Evolutionary conservation across 1,140 invertebrate genomes (phyloP).

Genomic region (Oppia nitens): DNA sequence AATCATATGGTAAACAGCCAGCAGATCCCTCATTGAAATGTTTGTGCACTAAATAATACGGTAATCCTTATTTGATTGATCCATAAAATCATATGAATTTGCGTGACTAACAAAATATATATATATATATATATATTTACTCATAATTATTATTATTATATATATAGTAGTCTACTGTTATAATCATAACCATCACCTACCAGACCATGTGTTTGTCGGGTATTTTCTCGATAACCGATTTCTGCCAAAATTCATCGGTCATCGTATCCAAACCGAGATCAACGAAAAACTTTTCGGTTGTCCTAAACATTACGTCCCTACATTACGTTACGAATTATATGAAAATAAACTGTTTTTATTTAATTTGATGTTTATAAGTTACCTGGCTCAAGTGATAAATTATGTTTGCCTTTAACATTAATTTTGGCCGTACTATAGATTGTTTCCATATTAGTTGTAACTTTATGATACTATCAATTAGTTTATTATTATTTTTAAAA

Average conservation of each 20-base stretch:
- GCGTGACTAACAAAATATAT: constrained; percentile 43
- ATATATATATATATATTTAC: too few relatives aligned
- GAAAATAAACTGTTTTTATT: too few relatives aligned
- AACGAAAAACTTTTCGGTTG: constrained; percentile 66
- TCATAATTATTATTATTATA: too few relatives aligned
- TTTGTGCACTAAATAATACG: constrained; percentile 46
- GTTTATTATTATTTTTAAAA: too few relatives aligned
- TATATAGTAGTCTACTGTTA: too few relatives aligned
- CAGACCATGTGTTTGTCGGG: constrained; percentile 49
- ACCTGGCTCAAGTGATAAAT: constrained; percentile 63
- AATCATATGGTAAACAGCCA: constrained; percentile 69
- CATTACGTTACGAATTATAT: constrained; percentile 42
- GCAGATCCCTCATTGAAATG: constrained; percentile 50
- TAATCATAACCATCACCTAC: too few relatives aligned
- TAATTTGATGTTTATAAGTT: constrained; percentile 24
- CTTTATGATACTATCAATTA: too few relatives aligned
- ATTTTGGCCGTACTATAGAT: constrained; percentile 64
- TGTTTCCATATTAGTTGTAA: constrained; percentile 51
- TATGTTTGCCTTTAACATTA: constrained; percentile 45
- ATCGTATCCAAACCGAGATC: constrained; percentile 65
- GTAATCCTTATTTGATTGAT: constrained; percentile 50
- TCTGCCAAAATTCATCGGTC: constrained; percentile 60
- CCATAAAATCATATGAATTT: constrained; percentile 75
- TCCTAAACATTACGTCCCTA: constrained; percentile 59
- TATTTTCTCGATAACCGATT: constrained; percentile 55